A percentile compares a stretch with the other conserved stretches of the same genome.
Evolutionary conservation across 2,888 invertebrate genomes (phyloP).

Genomic region (Scaptodrosophila latifasciaeformis): DNA sequence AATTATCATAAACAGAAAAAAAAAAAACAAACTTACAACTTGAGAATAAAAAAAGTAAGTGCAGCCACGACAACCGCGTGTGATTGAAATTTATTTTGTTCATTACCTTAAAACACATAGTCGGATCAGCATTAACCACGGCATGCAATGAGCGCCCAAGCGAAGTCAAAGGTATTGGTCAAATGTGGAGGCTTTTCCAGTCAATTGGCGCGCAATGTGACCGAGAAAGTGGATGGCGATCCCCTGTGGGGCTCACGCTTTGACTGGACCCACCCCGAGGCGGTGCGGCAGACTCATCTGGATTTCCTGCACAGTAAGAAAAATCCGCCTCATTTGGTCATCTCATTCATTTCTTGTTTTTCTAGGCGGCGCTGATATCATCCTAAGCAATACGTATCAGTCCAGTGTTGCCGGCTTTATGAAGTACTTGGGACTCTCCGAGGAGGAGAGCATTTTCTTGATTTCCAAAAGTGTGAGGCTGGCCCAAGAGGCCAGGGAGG

Average conservation of each 20-base stretch:
- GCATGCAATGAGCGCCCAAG: not conserved
- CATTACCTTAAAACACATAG: not conserved
- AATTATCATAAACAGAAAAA: conserved; percentile 10
- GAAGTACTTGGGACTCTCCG: conserved; percentile 81
- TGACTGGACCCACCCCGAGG: conserved; percentile 84
- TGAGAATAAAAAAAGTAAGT: too few species aligned
- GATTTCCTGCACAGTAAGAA: conserved; percentile 84
- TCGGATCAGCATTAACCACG: conserved; percentile 7
- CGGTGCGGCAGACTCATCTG: conserved; percentile 85
- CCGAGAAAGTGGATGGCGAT: conserved; percentile 86
- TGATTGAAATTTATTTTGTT: too few species aligned
- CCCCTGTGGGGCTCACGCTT: conserved; percentile 92
- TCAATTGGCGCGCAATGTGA: conserved; percentile 84
- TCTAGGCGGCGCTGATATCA: conserved; percentile 90
- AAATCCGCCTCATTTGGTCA: not conserved
- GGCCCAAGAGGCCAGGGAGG: conserved; percentile 81
- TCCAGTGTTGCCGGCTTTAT: conserved; percentile 86
- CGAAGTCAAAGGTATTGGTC: conserved; percentile 77
- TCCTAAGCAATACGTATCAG: conserved; percentile 93
- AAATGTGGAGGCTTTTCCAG: conserved; percentile 87
- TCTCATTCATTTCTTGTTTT: conserved; percentile 26
- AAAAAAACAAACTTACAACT: not conserved
- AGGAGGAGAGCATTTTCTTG: conserved; percentile 81
- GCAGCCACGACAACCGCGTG: too few species aligned
- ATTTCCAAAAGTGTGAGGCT: conserved; percentile 84